These are phyloP conservation scores for Lampris incognitus DNA, from an alignment of 2,113 vertebrate species.

Conservation along the genomic window DNA sequence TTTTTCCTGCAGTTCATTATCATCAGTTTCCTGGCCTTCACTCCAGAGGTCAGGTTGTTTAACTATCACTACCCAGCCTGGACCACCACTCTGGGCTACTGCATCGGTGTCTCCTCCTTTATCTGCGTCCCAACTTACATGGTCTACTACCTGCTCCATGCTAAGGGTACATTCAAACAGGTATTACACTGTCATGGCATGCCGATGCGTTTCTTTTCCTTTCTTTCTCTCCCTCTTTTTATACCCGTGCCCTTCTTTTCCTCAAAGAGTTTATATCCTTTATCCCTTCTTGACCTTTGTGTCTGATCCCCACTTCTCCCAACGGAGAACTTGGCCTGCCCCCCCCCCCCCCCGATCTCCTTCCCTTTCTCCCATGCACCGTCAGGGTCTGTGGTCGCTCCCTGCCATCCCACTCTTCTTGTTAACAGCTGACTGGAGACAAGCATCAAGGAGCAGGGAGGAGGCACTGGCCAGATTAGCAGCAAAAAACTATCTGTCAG, in stretches of 20 bases:
- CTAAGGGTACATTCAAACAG: constrained; percentile 95
- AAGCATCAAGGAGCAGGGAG: constrained; percentile 52
- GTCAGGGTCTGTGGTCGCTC: background rate
- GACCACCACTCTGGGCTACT: constrained; percentile 92
- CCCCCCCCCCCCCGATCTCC: background rate
- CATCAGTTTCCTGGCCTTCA: constrained; percentile 92
- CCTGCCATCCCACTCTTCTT: constrained; percentile 14
- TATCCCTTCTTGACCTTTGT: background rate
- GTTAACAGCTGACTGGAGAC: constrained; percentile 37
- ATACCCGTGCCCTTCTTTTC: background rate
- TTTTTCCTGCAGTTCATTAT: constrained; percentile 90
- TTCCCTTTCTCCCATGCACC: background rate
- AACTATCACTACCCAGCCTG: constrained; percentile 91
- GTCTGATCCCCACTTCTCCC: constrained; percentile 16
- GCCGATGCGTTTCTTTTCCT: background rate
- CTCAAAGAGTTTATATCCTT: background rate
- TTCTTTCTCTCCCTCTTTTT: background rate
- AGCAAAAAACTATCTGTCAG: constrained; percentile 1
- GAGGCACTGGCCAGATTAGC: constrained; percentile 37
- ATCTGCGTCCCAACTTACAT: constrained; percentile 95
- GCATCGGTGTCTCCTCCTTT: constrained; percentile 94
- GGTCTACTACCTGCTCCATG: constrained; percentile 86
- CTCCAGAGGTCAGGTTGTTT: constrained; percentile 90
- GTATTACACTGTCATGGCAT: constrained; percentile 70
- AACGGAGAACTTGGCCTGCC: background rate